Evolutionary conservation across 2,113 vertebrate genomes (phyloP).

Genomic region (Microtus ochrogaster): DNA sequence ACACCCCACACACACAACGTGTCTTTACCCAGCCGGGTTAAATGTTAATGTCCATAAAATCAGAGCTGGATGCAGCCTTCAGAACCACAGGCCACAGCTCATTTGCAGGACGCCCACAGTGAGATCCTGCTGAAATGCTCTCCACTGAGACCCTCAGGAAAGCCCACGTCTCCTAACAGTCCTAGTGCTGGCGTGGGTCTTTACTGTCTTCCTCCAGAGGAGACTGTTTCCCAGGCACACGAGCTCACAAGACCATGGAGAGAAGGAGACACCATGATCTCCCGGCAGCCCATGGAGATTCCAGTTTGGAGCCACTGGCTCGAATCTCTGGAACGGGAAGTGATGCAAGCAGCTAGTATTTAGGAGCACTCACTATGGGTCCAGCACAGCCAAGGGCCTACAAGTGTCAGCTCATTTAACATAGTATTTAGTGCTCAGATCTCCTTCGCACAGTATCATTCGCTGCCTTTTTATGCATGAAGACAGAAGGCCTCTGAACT

Average conservation of each 20-base stretch:
- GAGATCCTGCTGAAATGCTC: neutral
- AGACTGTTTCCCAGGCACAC: neutral
- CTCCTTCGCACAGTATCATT: neutral
- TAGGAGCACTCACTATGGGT: neutral
- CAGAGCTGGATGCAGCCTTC: neutral
- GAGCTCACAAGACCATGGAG: neutral
- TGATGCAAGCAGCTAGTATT: neutral
- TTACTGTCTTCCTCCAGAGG: neutral
- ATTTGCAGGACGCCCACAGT: neutral
- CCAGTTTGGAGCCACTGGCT: neutral
- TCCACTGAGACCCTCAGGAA: neutral
- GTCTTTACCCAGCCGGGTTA: neutral
- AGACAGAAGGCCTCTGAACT: neutral
- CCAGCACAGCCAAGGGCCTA: constrained; percentile 1
- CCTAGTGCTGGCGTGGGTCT: neutral
- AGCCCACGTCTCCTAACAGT: neutral
- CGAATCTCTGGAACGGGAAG: constrained; percentile 33
- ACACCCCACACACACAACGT: neutral
- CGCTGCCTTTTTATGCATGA: neutral
- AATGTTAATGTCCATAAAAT: neutral
- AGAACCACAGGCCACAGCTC: neutral
- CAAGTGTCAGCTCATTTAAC: constrained; percentile 20
- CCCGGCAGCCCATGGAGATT: neutral
- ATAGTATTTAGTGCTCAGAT: neutral
- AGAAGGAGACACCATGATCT: neutral